A percentile compares a stretch with the other conserved stretches of the same genome.
Conservation (phyloP, 2,888 invertebrate genomes). For the Dilophus febrilis region DNA sequence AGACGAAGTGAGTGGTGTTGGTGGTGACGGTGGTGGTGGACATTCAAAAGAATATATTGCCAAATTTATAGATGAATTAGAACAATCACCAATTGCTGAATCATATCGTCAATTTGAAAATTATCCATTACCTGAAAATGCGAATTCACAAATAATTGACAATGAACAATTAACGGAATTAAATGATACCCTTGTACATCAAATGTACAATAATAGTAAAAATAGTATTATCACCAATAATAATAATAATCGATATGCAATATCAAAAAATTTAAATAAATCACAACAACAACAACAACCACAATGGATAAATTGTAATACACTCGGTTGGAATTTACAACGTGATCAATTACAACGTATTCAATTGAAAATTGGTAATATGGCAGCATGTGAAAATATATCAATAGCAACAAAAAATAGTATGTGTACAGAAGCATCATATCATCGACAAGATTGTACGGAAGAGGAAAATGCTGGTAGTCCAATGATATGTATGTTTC, state of each 20-base stretch:
- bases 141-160: conserved; percentile 20
- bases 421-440: conserved; percentile 64
- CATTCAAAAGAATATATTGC: conserved; percentile 4
- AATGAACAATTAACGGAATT: background rate
- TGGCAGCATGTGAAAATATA: conserved; percentile 70
- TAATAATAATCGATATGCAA: background rate
- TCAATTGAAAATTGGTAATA: conserved; percentile 55
- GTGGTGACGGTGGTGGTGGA: background rate
- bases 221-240: no score
- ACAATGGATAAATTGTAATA: conserved; percentile 48
- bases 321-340: conserved; percentile 72
- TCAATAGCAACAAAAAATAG: conserved; percentile 71
- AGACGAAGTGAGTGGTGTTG: no score
- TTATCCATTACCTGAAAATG: conserved; percentile 25
- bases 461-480: conserved; percentile 80
- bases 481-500: conserved; percentile 64
- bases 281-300: background rate
- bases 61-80: conserved; percentile 12
- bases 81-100: conserved; percentile 23
- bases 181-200: background rate
- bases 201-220: no score
- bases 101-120: conserved; percentile 18
- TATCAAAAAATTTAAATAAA: background rate
- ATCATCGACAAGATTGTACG: conserved; percentile 69
- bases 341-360: conserved; percentile 67